A percentile compares a stretch with the other conserved stretches of the same genome.
Evolutionary conservation across 2,113 vertebrate genomes (phyloP).

Genomic region (Microcebus lehilahytsara): DNA sequence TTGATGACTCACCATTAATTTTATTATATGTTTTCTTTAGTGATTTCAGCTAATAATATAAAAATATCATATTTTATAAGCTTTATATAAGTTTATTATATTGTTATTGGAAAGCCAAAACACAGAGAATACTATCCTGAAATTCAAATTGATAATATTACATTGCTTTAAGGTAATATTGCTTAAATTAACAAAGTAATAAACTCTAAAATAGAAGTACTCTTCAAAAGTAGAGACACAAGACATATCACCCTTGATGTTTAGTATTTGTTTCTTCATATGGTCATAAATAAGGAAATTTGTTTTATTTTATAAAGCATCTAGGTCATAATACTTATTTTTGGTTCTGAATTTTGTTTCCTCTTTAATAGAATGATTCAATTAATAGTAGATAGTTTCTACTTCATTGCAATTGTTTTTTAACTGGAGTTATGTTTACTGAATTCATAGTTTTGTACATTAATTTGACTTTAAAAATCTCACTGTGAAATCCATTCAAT

Average conservation of each 20-base stretch:
- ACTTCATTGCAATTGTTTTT: not conserved
- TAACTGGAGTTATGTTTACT: not conserved
- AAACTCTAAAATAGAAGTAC: not conserved
- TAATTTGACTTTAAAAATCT: not conserved
- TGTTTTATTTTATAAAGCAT: not conserved
- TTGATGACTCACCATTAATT: not conserved
- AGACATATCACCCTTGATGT: not conserved
- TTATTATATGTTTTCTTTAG: not conserved
- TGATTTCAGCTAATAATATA: not conserved
- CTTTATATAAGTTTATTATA: not conserved
- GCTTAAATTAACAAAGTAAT: not conserved
- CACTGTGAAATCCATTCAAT: not conserved
- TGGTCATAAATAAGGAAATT: not conserved
- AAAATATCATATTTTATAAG: not conserved
- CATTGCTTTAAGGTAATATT: not conserved
- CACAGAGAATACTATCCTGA: not conserved
- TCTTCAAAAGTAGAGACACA: not conserved
- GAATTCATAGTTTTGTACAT: not conserved
- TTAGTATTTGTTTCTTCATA: not conserved
- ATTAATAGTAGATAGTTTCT: not conserved
- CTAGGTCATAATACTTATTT: not conserved
- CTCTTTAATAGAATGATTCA: not conserved
- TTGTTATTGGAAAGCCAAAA: not conserved
- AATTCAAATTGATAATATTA: not conserved
- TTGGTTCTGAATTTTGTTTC: not conserved